These are phyloP conservation scores for Agapostemon virescens DNA, from an alignment of 2,888 invertebrate species.

Conservation along the genomic window DNA sequence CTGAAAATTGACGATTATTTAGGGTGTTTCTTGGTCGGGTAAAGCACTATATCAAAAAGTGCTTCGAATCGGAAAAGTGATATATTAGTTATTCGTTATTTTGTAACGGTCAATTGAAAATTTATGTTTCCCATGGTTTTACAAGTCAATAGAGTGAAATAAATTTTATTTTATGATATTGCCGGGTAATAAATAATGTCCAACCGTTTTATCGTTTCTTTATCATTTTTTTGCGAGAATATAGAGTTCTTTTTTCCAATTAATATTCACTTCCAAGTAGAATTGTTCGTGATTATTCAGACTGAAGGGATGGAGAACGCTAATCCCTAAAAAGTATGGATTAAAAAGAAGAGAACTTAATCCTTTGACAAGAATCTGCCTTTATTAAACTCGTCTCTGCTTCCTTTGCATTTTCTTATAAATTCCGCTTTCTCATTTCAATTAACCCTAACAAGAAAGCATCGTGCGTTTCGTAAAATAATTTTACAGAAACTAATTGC, in stretches of 20 bases:
- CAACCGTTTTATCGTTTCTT: background rate
- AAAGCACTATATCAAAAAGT: too few species aligned
- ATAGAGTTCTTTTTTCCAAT: background rate
- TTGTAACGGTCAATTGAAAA: background rate
- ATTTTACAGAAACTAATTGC: background rate
- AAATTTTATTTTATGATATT: background rate
- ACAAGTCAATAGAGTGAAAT: background rate
- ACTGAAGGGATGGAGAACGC: background rate
- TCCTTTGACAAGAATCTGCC: background rate
- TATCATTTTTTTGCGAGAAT: background rate
- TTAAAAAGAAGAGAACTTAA: background rate
- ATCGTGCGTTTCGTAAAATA: background rate
- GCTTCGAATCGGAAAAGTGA: background rate
- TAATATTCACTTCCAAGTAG: background rate
- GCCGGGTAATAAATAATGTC: background rate
- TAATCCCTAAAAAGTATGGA: background rate
- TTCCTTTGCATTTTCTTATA: background rate
- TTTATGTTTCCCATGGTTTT: background rate
- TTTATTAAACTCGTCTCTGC: background rate
- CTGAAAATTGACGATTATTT: too few species aligned
- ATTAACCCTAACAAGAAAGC: background rate
- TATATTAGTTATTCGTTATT: too few species aligned
- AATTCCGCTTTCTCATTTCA: background rate
- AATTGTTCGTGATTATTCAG: background rate
- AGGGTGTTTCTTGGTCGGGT: too few species aligned